Evolutionary conservation across 2,888 invertebrate genomes (phyloP).

Genomic region (Sphaeridia pumilis): DNA sequence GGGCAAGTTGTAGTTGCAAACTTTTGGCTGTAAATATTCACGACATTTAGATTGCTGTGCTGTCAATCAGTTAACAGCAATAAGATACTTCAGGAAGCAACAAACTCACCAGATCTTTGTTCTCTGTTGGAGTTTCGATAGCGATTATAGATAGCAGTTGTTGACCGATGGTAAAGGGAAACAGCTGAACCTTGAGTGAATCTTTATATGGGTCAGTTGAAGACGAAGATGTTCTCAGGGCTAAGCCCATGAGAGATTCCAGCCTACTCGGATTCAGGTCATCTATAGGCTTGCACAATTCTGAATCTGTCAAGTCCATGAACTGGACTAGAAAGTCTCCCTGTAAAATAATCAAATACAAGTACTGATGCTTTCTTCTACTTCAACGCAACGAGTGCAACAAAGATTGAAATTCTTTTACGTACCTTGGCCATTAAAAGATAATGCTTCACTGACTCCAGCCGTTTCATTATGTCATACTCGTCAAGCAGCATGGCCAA

Average conservation of each 20-base stretch:
- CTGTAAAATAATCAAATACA: slow-evolving; percentile 21
- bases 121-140: slow-evolving; percentile 60
- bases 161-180: slow-evolving; percentile 63
- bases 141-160: slow-evolving; percentile 86
- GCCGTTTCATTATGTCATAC: slow-evolving; percentile 78
- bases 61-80: too few relatives aligned
- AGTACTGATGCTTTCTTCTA: too few relatives aligned
- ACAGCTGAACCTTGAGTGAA: slow-evolving; percentile 73
- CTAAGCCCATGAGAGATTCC: slow-evolving; percentile 80
- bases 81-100: too few relatives aligned
- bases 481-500: slow-evolving; percentile 78
- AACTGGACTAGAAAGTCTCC: slow-evolving; percentile 90
- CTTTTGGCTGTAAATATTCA: slow-evolving; percentile 43
- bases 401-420: too few relatives aligned
- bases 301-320: slow-evolving; percentile 88
- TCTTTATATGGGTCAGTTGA: slow-evolving; percentile 89
- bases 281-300: slow-evolving; percentile 77
- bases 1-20: slow-evolving; percentile 55
- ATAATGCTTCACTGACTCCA: slow-evolving; percentile 58
- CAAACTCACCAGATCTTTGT: slow-evolving; percentile 8
- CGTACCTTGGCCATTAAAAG: slow-evolving; percentile 71
- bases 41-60: not conserved
- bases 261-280: slow-evolving; percentile 78
- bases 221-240: slow-evolving; percentile 73
- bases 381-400: too few relatives aligned